Evolutionary conservation across 2,113 vertebrate species (phyloP).

Genomic region (Mus pahari): DNA sequence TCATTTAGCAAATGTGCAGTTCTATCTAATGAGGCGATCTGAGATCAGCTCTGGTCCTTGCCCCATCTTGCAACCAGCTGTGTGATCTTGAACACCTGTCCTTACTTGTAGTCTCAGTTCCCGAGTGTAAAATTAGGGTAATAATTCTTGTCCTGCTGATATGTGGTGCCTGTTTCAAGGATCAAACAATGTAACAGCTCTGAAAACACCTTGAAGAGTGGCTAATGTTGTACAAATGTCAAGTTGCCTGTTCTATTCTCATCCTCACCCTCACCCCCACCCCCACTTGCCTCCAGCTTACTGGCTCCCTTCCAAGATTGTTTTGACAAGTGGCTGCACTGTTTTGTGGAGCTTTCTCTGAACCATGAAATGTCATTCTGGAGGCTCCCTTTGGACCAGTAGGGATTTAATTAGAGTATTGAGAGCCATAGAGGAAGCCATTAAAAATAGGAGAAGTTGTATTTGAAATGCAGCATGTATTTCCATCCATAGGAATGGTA

Average conservation of each 20-base stretch:
- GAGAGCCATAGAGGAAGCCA: not conserved
- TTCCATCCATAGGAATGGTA: not conserved
- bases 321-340: not conserved
- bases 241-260: not conserved
- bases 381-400: not conserved
- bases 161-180: constrained; percentile 1
- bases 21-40: not conserved
- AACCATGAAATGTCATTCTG: constrained; percentile 14
- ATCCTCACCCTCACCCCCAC: not conserved
- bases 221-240: not conserved
- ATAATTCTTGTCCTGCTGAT: not conserved
- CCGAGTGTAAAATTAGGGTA: not conserved
- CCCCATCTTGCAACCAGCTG: not conserved
- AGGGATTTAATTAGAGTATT: constrained; percentile 14
- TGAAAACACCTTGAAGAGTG: constrained; percentile 10
- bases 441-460: constrained; percentile 1
- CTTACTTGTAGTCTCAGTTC: not conserved
- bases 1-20: not conserved
- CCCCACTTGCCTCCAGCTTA: not conserved
- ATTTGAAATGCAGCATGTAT: not conserved
- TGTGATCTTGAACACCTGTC: not conserved
- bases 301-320: constrained; percentile 22
- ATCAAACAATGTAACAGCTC: not conserved
- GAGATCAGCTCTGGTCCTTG: not conserved
- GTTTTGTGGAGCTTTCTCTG: constrained; percentile 39